These are phyloP conservation scores for Pituophis catenifer DNA, from an alignment of 2,113 vertebrate genomes.

Conservation along the genomic window DNA sequence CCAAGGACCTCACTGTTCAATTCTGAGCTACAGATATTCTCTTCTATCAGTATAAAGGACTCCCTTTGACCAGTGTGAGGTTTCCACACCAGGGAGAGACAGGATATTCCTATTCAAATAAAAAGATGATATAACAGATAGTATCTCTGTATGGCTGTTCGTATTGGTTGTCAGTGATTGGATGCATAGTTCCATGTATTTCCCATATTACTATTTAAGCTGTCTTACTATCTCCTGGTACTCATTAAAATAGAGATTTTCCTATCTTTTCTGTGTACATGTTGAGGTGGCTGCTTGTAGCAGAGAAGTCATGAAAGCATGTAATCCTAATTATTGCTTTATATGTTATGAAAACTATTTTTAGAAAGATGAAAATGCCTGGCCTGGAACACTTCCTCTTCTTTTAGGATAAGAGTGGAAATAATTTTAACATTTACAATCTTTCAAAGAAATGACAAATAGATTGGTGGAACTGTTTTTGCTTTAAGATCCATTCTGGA, in stretches of 20 bases:
- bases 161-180: not conserved
- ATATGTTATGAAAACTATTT: not conserved
- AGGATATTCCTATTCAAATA: not conserved
- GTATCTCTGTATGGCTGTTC: not conserved
- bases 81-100: not conserved
- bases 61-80: not conserved
- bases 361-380: not conserved
- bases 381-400: not conserved
- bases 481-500: not conserved
- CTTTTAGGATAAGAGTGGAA: not conserved
- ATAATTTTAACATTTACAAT: conserved; percentile 9
- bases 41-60: not conserved
- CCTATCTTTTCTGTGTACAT: not conserved
- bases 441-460: not conserved
- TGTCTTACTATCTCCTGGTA: not conserved
- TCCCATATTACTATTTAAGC: not conserved
- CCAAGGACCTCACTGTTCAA: not conserved
- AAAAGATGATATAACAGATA: not conserved
- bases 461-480: not conserved
- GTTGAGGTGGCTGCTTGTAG: not conserved
- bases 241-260: not conserved
- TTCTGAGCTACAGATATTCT: not conserved
- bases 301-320: not conserved
- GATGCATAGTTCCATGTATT: conserved; percentile 13
- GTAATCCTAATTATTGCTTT: not conserved